phyloP scores from a whole-genome alignment of 2,113 vertebrate genomes.

The Percina caprodes region DNA sequence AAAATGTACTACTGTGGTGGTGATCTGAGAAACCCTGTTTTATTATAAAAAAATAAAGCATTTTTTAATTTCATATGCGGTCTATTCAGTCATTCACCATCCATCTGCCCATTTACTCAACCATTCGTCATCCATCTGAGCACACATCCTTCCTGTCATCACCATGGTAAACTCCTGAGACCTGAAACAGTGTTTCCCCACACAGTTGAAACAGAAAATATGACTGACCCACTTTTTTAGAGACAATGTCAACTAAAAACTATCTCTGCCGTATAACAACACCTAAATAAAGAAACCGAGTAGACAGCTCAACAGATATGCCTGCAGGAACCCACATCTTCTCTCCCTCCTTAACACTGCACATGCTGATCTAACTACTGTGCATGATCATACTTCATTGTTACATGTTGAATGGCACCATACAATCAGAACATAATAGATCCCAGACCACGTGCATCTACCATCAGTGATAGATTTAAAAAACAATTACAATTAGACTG shows the following conservation, averaged over 20 bases:
- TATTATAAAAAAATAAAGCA: conserved; percentile 88
- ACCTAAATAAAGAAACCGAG: conserved; percentile 56
- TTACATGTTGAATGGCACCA: conserved; percentile 24
- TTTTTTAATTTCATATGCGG: conserved; percentile 82
- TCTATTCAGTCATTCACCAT: conserved; percentile 55
- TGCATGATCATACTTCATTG: not conserved
- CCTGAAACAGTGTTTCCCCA: conserved; percentile 32
- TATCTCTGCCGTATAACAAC: not conserved
- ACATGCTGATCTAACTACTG: not conserved
- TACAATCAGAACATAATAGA: not conserved
- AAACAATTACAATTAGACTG: not conserved
- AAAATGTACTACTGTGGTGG: conserved; percentile 80
- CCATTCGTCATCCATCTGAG: conserved; percentile 43
- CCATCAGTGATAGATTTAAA: not conserved
- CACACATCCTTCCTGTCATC: conserved; percentile 58
- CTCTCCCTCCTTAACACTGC: not conserved
- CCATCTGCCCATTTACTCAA: conserved; percentile 23
- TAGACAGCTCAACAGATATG: conserved; percentile 66
- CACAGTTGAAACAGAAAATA: conserved; percentile 15
- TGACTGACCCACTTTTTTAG: conserved; percentile 9
- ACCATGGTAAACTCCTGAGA: conserved; percentile 47
- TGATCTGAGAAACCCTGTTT: conserved; percentile 86
- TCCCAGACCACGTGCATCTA: not conserved
- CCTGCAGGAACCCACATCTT: conserved; percentile 40
- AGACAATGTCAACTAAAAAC: not conserved